These are phyloP conservation scores for Zaprionus nigranus DNA, from an alignment of 1,140 invertebrate genomes.

Conservation along the genomic window DNA sequence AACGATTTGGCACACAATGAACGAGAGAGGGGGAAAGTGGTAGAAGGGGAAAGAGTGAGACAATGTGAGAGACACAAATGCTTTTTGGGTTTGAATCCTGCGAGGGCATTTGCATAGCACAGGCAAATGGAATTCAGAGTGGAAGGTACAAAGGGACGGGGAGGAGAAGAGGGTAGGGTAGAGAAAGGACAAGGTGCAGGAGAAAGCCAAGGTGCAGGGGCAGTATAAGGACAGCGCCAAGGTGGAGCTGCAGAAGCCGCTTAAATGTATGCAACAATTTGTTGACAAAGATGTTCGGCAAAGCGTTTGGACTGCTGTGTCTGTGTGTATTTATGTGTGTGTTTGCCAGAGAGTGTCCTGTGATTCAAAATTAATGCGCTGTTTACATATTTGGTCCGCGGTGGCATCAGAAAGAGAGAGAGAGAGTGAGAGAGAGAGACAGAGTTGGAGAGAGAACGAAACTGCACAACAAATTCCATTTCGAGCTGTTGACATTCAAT, in stretches of 20 bases:
- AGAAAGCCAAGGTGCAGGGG: conserved; percentile 20
- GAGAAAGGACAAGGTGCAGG: neutral
- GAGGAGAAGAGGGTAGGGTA: conserved; percentile 10
- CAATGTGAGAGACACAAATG: conserved; percentile 23
- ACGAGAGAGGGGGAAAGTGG: neutral
- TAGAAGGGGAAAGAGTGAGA: neutral
- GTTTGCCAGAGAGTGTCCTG: conserved; percentile 30
- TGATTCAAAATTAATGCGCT: conserved; percentile 79
- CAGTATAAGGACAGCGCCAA: conserved; percentile 17
- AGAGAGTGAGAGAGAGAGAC: neutral
- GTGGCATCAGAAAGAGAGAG: neutral
- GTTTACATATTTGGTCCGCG: conserved; percentile 54
- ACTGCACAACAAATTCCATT: conserved; percentile 29
- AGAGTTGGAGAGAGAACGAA: neutral
- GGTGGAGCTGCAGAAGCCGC: neutral
- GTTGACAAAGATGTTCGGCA: conserved; percentile 68
- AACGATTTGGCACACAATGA: conserved; percentile 79
- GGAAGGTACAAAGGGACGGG: neutral
- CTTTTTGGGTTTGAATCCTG: conserved; percentile 12
- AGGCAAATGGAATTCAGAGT: conserved; percentile 4
- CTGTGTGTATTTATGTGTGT: neutral
- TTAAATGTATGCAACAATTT: conserved; percentile 81
- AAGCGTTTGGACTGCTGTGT: neutral
- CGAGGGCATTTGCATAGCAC: conserved; percentile 56
- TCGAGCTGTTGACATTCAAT: conserved; percentile 43